Conservation (phyloP, 2,888 invertebrate genomes). For the Xestia sexstrigata region DNA sequence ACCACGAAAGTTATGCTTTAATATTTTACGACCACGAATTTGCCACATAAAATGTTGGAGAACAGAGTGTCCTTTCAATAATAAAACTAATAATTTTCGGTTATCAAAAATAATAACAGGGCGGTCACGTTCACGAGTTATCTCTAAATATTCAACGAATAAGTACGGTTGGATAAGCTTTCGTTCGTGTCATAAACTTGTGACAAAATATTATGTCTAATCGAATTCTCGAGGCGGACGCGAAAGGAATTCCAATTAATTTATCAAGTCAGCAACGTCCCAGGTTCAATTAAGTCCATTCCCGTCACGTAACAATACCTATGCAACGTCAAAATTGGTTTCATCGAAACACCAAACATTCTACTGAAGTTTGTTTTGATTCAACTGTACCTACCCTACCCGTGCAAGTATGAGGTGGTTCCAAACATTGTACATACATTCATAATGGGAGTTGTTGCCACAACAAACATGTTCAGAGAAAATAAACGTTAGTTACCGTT, state of each 20-base stretch:
- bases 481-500: conserved; percentile 80
- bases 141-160: conserved; percentile 44
- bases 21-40: background rate
- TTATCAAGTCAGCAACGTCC: conserved; percentile 11
- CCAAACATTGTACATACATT: conserved; percentile 51
- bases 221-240: conserved; percentile 47
- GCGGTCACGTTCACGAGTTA: conserved; percentile 34
- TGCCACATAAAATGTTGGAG: background rate
- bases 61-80: conserved; percentile 10
- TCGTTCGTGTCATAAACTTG: conserved; percentile 36
- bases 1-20: background rate
- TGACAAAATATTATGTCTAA: conserved; percentile 52
- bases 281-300: conserved; percentile 22
- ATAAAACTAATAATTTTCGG: conserved; percentile 19
- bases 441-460: conserved; percentile 65
- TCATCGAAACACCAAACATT: conserved; percentile 42
- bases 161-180: conserved; percentile 13
- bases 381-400: conserved; percentile 27
- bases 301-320: conserved; percentile 31
- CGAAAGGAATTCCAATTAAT: conserved; percentile 52
- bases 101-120: conserved; percentile 23
- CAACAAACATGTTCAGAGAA: conserved; percentile 71
- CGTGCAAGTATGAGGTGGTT: conserved; percentile 40
- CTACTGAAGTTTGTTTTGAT: conserved; percentile 53
- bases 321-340: conserved; percentile 47